These are phyloP conservation scores for Drosophila miranda DNA, from an alignment of 1,140 invertebrate species.

Conservation along the genomic window DNA sequence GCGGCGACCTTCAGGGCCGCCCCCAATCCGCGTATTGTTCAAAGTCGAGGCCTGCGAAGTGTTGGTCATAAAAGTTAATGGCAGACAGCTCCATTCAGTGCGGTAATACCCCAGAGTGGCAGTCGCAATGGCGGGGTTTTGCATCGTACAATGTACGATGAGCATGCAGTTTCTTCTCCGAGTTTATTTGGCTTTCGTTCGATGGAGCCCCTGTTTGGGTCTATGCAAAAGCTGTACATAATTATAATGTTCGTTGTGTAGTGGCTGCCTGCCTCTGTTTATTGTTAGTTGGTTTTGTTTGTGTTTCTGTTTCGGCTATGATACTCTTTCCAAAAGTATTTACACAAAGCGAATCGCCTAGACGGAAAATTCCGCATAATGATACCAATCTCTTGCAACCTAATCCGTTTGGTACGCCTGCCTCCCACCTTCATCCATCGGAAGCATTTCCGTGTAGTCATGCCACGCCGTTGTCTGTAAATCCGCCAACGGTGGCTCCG, in stretches of 20 bases:
- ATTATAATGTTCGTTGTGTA: conserved; percentile 48
- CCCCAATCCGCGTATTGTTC: conserved; percentile 20
- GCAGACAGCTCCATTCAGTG: conserved; percentile 23
- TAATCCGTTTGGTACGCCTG: no score
- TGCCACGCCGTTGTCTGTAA: no score
- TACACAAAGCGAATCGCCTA: no score
- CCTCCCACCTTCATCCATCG: no score
- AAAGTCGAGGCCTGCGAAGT: conserved; percentile 21
- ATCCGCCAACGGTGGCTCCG: no score
- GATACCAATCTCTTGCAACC: no score
- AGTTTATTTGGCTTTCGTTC: conserved; percentile 13
- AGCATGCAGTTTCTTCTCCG: conserved; percentile 58
- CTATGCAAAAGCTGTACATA: conserved; percentile 55
- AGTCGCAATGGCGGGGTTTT: conserved; percentile 8
- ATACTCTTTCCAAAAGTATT: conserved; percentile 14
- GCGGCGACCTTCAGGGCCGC: conserved; percentile 27
- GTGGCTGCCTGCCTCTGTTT: conserved; percentile 30
- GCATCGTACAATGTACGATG: conserved; percentile 36
- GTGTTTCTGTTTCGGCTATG: conserved; percentile 41
- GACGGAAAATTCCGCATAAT: no score
- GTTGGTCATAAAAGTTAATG: conserved; percentile 67
- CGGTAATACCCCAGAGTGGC: conserved; percentile 24
- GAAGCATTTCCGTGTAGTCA: no score
- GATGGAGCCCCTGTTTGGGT: conserved; percentile 9
- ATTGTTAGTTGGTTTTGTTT: conserved; percentile 41